phyloP scores from a whole-genome alignment of 2,797 vertebrate genomes.

The Lophotriccus pileatus region DNA sequence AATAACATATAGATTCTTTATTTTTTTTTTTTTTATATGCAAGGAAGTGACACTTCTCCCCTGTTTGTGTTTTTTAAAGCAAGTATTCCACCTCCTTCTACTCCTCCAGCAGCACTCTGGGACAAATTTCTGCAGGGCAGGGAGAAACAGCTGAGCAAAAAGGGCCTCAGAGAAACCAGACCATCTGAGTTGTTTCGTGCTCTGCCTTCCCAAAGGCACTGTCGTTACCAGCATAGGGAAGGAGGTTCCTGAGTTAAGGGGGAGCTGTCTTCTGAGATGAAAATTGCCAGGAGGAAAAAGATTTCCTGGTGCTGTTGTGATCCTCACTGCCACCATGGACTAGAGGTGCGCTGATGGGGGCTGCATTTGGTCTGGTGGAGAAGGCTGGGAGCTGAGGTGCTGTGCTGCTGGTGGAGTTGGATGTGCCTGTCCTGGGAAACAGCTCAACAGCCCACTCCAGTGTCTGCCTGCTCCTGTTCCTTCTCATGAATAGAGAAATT shows the following conservation, averaged over 20 bases:
- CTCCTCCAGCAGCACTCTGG: not conserved
- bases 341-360: accelerated
- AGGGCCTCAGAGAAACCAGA: not conserved
- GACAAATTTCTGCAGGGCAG: not conserved
- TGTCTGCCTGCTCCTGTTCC: not conserved
- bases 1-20: not conserved
- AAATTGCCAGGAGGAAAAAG: not conserved
- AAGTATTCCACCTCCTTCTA: not conserved
- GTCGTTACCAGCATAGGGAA: not conserved
- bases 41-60: not conserved
- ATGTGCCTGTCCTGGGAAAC: not conserved
- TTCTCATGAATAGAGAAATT: not conserved
- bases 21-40: not conserved
- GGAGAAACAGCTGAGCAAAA: not conserved
- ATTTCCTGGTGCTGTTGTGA: not conserved
- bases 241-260: not conserved
- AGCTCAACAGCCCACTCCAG: not conserved
- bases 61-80: not conserved
- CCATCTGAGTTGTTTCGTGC: not conserved
- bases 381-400: not conserved
- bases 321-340: not conserved
- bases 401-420: not conserved
- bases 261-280: not conserved
- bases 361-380: not conserved
- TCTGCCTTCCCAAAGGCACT: not conserved